A percentile compares a stretch with the other conserved stretches of the same genome.
Evolutionary conservation across 2,888 invertebrate species (phyloP).

Genomic region (Helleia helle): DNA sequence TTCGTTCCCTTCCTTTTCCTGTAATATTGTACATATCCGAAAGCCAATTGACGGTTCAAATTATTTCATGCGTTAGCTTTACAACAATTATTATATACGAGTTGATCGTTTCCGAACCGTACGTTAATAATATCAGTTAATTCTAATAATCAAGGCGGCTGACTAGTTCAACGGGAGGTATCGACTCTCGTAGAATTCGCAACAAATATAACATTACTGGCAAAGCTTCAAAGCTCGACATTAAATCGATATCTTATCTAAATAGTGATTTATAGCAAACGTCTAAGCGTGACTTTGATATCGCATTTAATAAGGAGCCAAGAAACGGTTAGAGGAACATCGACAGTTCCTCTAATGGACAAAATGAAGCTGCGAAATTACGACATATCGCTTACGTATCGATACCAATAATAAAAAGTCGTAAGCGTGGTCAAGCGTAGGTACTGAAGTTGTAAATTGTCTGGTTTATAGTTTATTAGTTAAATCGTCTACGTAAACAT

Average conservation of each 20-base stretch:
- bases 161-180: slow-evolving; percentile 8
- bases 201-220: not conserved
- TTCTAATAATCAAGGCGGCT: slow-evolving; percentile 6
- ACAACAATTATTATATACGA: too few relatives aligned
- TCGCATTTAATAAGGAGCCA: not conserved
- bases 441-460: not conserved
- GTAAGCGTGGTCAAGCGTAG: slow-evolving; percentile 5
- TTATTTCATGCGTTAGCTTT: too few relatives aligned
- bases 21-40: not conserved
- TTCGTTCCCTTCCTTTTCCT: not conserved
- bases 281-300: not conserved
- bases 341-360: too few relatives aligned
- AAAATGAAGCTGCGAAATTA: not conserved
- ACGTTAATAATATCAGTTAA: not conserved
- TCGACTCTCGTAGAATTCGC: not conserved
- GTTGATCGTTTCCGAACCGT: not conserved
- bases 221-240: not conserved
- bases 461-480: not conserved
- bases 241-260: slow-evolving; percentile 2
- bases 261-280: too few relatives aligned
- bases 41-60: too few relatives aligned
- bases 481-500: slow-evolving; percentile 3
- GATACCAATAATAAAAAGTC: slow-evolving; percentile 3
- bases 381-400: not conserved
- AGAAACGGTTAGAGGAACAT: not conserved